A percentile compares a stretch with the other conserved stretches of the same genome.
Evolutionary conservation across 2,888 invertebrate species (phyloP).

Genomic region (Orchestes rusci): DNA sequence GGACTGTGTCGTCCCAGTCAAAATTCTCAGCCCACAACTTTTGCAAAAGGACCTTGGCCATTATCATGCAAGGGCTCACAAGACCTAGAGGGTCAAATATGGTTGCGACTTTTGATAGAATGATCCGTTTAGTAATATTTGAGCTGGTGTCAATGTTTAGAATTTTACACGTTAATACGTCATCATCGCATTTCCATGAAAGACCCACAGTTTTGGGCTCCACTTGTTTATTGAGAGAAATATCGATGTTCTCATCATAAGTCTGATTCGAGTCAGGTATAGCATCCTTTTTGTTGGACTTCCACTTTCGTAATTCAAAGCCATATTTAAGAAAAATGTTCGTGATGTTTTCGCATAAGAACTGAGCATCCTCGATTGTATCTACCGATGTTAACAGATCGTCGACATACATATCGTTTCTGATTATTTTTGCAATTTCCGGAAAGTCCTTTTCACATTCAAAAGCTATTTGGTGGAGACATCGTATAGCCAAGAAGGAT

Average conservation of each 20-base stretch:
- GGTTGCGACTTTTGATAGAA: slow-evolving; percentile 12
- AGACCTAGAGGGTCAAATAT: slow-evolving; percentile 20
- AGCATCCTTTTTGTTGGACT: slow-evolving; percentile 15
- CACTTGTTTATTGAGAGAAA: background rate
- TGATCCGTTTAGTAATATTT: slow-evolving; percentile 10
- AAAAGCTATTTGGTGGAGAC: slow-evolving; percentile 14
- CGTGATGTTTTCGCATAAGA: slow-evolving; percentile 11
- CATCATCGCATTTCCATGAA: slow-evolving; percentile 1
- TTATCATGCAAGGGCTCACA: too few species aligned
- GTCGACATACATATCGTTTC: slow-evolving; percentile 24
- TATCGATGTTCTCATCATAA: background rate
- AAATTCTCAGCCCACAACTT: slow-evolving; percentile 3
- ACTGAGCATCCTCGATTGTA: slow-evolving; percentile 9
- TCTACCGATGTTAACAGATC: slow-evolving; percentile 20
- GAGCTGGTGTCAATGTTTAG: background rate
- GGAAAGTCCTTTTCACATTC: slow-evolving; percentile 9
- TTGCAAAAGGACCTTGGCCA: background rate
- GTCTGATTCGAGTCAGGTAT: background rate
- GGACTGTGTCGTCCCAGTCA: slow-evolving; percentile 1
- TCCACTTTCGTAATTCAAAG: slow-evolving; percentile 23
- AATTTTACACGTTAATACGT: slow-evolving; percentile 3
- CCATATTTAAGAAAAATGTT: slow-evolving; percentile 11
- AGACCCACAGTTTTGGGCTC: slow-evolving; percentile 4
- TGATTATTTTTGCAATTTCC: slow-evolving; percentile 11
- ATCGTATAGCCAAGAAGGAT: slow-evolving; percentile 19